Base-by-base conservation (phyloP, 2,113 vertebrate genomes). In the Probosciger aterrimus region DNA sequence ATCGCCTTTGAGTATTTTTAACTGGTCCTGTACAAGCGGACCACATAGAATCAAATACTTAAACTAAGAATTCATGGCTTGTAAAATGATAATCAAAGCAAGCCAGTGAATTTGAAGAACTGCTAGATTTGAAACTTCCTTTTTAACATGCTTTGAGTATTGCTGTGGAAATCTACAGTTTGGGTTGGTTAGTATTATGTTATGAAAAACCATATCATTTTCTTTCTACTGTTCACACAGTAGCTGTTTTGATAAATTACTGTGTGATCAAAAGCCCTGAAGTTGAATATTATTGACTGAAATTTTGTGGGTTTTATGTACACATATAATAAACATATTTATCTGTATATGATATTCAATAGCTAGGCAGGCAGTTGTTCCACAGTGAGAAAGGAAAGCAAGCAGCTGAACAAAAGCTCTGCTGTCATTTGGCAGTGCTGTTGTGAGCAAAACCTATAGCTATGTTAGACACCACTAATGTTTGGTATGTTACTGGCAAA, bases 401-500 rank as follows among this genome's bases (percentile, higher is more conserved):
- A 92, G 52, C 41, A 81, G 44, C 37, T 82, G 78, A 91, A 55
- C 68, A 87, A 96, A 95, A 96, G 30, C 52, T 60, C 80, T 88
- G 82, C 87, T 89, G 83, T 81, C 86, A 65, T 80, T 78, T 96
- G 91, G 82, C 92, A 95, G 0, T 0, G 1, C 68, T 52, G 0
- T 41, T 7, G 1, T 50, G 94, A 96, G 69, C 86, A 64, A 94
- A 94, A 96, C 86, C 80, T 92, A 55, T 49, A 86, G 86, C 59
- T 91, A 53, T 68, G 65, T 86, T 59, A 60, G 84, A 92, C 79
- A 86, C 53, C 84, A 52, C 90, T 97, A 55, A 92, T 77, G 96
- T 97, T 96, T 50, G 69, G 90, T 90, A 83, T 92, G 82, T 50
- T 95, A 74, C 65, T 95, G 96, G 94, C 94, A 94, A 80, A 70